Base-by-base conservation (phyloP, 2,113 vertebrate species). In the Mobula hypostoma region DNA sequence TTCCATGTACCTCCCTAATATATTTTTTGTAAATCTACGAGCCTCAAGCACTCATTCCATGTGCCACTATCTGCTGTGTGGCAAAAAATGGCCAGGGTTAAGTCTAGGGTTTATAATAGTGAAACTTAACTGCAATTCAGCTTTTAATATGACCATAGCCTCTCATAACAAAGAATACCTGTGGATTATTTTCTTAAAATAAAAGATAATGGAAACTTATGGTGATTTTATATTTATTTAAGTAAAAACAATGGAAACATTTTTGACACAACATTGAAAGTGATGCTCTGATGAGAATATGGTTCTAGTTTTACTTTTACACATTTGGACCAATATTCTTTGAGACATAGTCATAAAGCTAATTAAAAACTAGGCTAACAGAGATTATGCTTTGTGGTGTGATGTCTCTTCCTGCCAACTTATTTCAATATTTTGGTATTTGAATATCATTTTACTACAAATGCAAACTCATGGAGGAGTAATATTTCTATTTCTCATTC, bases 371-470 rank as follows among this genome's bases (percentile, higher is more conserved):
- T 15, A 90, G 29, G 29, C 29, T 17, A 90, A 90, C 7, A 56
- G 36, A 76, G 91, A 93, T 11, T 40, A 29, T 93, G 36, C 5
- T 56, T 56, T 93, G 70, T 27, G 70, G 8, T 74, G 32, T 15
- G 32, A 29, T 72, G 32, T 72, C 70, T 66, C 68, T 24, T 27
- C 68, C 91, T 93, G 70, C 91, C 91, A 56, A 2, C 17, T 56
- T 40, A 93, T 93, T 93, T 76, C 36, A 93, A 74, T 74, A 93
- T 74, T 93, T 76, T 93, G 36, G 24, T 6, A 93, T 93, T 93
- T 93, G 91, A 93, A 93, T 93, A 93, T 93, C n/a, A 93, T 56
- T 93, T 93, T 93, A 48, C 91, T 76, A 74, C 36, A 72, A 70
- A 93, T 76, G 91, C 91, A 93, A 93, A 93, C 91, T 40, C 91